phyloP scores from a whole-genome alignment of 2,888 invertebrate genomes.

The Noctuana brunneofusca region DNA sequence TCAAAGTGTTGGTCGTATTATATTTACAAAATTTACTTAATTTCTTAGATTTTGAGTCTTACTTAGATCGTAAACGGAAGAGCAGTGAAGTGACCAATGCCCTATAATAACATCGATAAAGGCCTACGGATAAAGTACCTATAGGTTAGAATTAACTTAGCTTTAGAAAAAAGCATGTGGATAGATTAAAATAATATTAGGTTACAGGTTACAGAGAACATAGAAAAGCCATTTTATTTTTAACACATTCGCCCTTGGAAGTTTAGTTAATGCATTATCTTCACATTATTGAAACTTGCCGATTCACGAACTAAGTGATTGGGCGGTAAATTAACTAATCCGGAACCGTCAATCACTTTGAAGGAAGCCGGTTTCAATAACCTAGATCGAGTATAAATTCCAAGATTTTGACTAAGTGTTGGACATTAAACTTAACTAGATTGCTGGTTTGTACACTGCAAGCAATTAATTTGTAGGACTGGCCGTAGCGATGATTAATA shows the following conservation, averaged over 20 bases:
- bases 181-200: too few species aligned
- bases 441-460: constrained; percentile 2
- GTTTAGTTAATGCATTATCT: constrained; percentile 39
- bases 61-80: too few species aligned
- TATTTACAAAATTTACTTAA: too few species aligned
- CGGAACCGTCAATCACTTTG: constrained; percentile 60
- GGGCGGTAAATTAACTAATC: constrained; percentile 63
- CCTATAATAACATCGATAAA: too few species aligned
- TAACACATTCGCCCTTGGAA: constrained; percentile 33
- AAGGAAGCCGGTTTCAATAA: constrained; percentile 40
- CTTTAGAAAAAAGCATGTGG: too few species aligned
- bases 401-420: constrained; percentile 26
- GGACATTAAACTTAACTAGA: constrained; percentile 26
- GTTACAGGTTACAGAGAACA: too few species aligned
- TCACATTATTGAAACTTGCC: constrained; percentile 50
- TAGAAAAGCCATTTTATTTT: constrained; percentile 26
- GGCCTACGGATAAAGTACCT: too few species aligned
- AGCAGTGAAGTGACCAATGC: too few species aligned
- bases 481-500: background rate
- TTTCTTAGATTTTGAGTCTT: too few species aligned
- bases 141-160: too few species aligned
- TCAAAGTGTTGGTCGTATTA: too few species aligned
- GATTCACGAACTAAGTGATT: constrained; percentile 67
- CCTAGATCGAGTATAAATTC: constrained; percentile 28
- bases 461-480: background rate